These are phyloP conservation scores for Hipparchia semele DNA, from an alignment of 2,888 invertebrate species.

Conservation along the genomic window DNA sequence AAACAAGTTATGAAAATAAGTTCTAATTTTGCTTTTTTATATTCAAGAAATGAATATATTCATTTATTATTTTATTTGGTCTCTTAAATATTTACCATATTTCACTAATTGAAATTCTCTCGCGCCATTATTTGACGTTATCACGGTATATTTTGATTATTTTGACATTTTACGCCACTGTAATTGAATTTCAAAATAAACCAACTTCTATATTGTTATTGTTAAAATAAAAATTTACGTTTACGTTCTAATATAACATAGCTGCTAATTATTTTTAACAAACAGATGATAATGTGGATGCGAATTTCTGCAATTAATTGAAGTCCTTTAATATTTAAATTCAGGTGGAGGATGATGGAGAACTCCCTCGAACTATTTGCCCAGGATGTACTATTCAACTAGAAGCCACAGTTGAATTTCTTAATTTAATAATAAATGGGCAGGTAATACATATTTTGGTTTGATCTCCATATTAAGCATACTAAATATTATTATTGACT, in stretches of 20 bases:
- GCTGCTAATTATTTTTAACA: background rate
- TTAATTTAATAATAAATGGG: constrained; percentile 87
- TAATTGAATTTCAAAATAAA: background rate
- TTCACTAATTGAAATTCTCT: constrained; percentile 30
- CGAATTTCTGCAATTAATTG: background rate
- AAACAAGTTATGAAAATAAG: background rate
- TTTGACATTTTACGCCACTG: constrained; percentile 1
- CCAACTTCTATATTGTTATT: background rate
- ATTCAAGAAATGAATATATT: background rate
- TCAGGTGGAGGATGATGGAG: constrained; percentile 87
- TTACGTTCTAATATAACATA: background rate
- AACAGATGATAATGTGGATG: background rate
- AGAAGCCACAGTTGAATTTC: constrained; percentile 88
- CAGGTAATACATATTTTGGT: constrained; percentile 68
- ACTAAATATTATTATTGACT: background rate
- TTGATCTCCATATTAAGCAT: background rate
- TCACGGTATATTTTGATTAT: background rate
- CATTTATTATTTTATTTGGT: background rate
- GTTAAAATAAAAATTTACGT: too few species aligned
- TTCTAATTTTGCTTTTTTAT: background rate
- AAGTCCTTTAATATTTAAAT: constrained; percentile 8
- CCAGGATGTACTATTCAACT: constrained; percentile 90
- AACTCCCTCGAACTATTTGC: constrained; percentile 88
- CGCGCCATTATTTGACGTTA: constrained; percentile 51
- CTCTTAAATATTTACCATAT: background rate